Base-by-base conservation (phyloP, 2,888 invertebrate genomes). In the Netelia virgata region DNA sequence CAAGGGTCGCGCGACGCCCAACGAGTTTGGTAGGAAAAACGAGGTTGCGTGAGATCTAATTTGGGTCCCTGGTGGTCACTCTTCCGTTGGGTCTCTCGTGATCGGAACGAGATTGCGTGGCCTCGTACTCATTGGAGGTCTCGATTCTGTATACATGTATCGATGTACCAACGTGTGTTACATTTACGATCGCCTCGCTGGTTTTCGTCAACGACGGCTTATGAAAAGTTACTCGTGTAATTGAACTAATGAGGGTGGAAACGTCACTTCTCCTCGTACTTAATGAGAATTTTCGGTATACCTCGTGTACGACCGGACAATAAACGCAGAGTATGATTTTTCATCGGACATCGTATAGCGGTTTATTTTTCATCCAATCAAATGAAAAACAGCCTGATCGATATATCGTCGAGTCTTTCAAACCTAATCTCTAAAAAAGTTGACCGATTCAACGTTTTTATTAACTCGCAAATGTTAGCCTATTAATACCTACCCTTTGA, bases 21-120 rank as follows among this genome's bases (percentile, higher is more conserved):
- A 74, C 61, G 61, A 78, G 74, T 77, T 78, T 74, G 50, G 47
- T 20, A 18, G 68, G 36, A 69, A 57, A 76, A 61, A 47, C 36
- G 18, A 16, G 66, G 36, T 73, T 66, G 55, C 66, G 64, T 50
- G 59, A 66, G 73, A 80, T 80, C 78, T 83, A 70, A 78, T 83
- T 74, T 69, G 18, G 78, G 69, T 28, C 41, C 28, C 66, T 14
- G 64, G 43, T 18, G 77, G 68, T 73, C 43, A 66, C 68, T 73
- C 55, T 23, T 70, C 23, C 53, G 20, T 23, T 53, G 11, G 64
- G 61, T 57, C 57, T 57, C 57, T 64, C 43, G 53, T 57, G 66
- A 76, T 80, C 76, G 59, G 20, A 80, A 84, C 72, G 36, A 72
- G 64, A 70, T 75, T 55, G 61, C 68, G 53, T 64, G 10, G 53